Conservation (phyloP, 2,113 vertebrate species). For the Sialia sialis region DNA sequence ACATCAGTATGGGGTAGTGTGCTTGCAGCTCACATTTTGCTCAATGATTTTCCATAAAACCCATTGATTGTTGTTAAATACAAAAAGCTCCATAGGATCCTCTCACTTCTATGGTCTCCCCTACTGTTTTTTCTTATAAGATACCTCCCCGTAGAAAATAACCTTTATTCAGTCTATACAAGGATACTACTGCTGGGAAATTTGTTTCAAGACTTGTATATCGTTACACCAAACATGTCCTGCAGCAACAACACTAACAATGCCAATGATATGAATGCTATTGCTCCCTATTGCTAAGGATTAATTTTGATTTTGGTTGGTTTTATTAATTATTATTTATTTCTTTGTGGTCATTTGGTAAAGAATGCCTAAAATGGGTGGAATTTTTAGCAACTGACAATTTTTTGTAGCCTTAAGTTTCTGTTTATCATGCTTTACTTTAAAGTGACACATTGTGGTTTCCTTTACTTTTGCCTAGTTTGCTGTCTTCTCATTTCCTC, state of each 20-base stretch:
- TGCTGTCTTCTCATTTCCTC: not conserved
- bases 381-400: constrained; percentile 28
- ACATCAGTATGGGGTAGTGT: constrained; percentile 85
- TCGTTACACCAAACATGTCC: constrained; percentile 68
- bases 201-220: constrained; percentile 80
- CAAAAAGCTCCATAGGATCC: constrained; percentile 84
- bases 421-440: not conserved
- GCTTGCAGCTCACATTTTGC: constrained; percentile 82
- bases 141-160: constrained; percentile 86
- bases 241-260: constrained; percentile 59
- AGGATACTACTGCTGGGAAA: constrained; percentile 81
- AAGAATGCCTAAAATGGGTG: constrained; percentile 10
- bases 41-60: constrained; percentile 88
- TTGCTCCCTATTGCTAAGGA: constrained; percentile 27
- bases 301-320: constrained; percentile 6
- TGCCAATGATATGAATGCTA: constrained; percentile 56
- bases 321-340: not conserved
- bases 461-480: constrained; percentile 12
- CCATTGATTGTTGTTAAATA: constrained; percentile 88
- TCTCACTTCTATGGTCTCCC: constrained; percentile 81
- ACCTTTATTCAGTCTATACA: constrained; percentile 87
- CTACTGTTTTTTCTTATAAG: constrained; percentile 86
- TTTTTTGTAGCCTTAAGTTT: constrained; percentile 10
- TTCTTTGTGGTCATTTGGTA: constrained; percentile 4
- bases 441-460: not conserved